phyloP scores from a whole-genome alignment of 2,888 invertebrate species.

The Limnephilus lunatus region DNA sequence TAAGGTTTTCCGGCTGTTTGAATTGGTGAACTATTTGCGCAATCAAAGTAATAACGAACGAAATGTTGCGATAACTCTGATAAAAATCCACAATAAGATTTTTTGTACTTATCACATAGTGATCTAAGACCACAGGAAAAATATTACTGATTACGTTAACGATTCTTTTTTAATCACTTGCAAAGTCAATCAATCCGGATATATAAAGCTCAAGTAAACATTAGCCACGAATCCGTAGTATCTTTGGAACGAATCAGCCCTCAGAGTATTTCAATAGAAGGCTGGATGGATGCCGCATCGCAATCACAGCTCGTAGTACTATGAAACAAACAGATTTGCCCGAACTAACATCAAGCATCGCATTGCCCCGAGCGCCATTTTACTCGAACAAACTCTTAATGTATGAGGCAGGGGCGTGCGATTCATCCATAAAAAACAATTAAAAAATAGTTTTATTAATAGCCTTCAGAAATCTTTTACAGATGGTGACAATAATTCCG shows the following conservation, averaged over 20 bases:
- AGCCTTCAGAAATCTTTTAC: too few relatives aligned
- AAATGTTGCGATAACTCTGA: neutral
- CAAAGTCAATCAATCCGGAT: neutral
- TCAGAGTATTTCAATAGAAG: slow-evolving; percentile 13
- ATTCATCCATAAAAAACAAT: neutral
- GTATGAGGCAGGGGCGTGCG: neutral
- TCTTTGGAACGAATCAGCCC: neutral
- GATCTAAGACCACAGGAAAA: neutral
- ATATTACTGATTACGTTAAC: neutral
- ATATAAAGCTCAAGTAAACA: neutral
- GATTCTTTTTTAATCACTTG: neutral
- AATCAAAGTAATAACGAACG: too few relatives aligned
- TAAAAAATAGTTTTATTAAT: too few relatives aligned
- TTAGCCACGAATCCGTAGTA: neutral
- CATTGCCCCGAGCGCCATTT: slow-evolving; percentile 27
- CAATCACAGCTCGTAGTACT: slow-evolving; percentile 29
- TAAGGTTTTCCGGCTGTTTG: too few relatives aligned
- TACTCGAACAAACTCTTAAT: slow-evolving; percentile 1
- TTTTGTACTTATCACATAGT: neutral
- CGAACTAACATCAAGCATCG: slow-evolving; percentile 27
- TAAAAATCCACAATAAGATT: too few relatives aligned
- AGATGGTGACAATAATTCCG: too few relatives aligned
- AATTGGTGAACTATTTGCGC: too few relatives aligned
- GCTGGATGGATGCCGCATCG: neutral
- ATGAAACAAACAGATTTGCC: slow-evolving; percentile 41